Conservation (phyloP, 2,888 invertebrate genomes). For the Marronus borbonicus region DNA sequence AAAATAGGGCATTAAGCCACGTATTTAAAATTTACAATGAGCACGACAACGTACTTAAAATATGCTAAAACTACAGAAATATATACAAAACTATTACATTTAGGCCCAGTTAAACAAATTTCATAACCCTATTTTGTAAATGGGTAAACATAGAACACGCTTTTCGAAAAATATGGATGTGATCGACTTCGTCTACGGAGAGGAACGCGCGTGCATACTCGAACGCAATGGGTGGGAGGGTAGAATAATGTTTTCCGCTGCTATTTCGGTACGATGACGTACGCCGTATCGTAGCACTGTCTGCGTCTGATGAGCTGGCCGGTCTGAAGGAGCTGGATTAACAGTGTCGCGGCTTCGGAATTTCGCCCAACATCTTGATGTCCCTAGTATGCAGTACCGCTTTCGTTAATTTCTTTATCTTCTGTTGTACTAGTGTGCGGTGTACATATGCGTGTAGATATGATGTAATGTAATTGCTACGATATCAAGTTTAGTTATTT, state of each 20-base stretch:
- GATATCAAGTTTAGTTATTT: constrained; percentile 5
- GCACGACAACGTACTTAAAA: no score
- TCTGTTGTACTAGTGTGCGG: neutral
- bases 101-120: no score
- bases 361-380: constrained; percentile 21
- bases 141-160: neutral
- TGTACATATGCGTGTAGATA: neutral
- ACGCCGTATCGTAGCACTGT: constrained; percentile 45
- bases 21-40: no score
- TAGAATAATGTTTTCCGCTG: constrained; percentile 55
- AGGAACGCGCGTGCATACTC: constrained; percentile 45
- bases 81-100: no score
- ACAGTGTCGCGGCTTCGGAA: constrained; percentile 18
- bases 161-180: constrained; percentile 13
- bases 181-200: constrained; percentile 29
- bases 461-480: constrained; percentile 26
- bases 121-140: no score
- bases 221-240: constrained; percentile 54
- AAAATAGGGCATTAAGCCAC: no score
- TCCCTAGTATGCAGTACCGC: neutral
- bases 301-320: constrained; percentile 47
- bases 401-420: constrained; percentile 20
- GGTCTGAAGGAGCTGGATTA: constrained; percentile 35
- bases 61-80: no score
- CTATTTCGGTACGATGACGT: constrained; percentile 56